Evolutionary conservation across 2,888 invertebrate species (phyloP).

Genomic region (Orthonevra nobilis): DNA sequence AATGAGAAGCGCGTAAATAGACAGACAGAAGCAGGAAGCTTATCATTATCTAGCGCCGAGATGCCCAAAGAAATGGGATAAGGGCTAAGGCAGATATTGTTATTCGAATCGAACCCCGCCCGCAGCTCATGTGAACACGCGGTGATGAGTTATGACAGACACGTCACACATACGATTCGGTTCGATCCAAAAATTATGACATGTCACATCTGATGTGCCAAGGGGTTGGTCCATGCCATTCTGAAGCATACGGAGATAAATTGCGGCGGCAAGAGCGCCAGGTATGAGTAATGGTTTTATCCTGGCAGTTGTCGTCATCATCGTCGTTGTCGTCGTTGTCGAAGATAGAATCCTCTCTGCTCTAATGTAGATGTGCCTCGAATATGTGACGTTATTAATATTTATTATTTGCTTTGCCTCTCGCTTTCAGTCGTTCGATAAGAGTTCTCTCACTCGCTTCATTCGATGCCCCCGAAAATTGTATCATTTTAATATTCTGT

Average conservation of each 20-base stretch:
- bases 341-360: constrained; percentile 51
- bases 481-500: constrained; percentile 56
- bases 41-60: constrained; percentile 39
- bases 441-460: constrained; percentile 25
- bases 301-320: constrained; percentile 49
- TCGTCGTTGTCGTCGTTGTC: not conserved
- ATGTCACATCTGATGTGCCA: constrained; percentile 66
- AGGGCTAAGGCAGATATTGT: constrained; percentile 35
- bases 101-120: constrained; percentile 59
- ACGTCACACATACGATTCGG: constrained; percentile 70
- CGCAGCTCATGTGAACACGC: constrained; percentile 40
- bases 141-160: constrained; percentile 69
- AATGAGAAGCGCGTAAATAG: constrained; percentile 41
- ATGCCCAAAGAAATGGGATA: not conserved
- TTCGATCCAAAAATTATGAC: constrained; percentile 64
- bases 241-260: constrained; percentile 49
- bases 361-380: constrained; percentile 46
- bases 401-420: constrained; percentile 64
- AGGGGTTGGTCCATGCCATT: constrained; percentile 1
- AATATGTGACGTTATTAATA: constrained; percentile 69
- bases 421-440: constrained; percentile 28
- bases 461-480: constrained; percentile 50
- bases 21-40: constrained; percentile 28
- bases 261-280: constrained; percentile 42
- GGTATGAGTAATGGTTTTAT: constrained; percentile 70